Evolutionary conservation across 2,797 vertebrate genomes (phyloP), one percentile per base, ranked within the genome.

Genomic region (Diceros bicornis): DNA sequence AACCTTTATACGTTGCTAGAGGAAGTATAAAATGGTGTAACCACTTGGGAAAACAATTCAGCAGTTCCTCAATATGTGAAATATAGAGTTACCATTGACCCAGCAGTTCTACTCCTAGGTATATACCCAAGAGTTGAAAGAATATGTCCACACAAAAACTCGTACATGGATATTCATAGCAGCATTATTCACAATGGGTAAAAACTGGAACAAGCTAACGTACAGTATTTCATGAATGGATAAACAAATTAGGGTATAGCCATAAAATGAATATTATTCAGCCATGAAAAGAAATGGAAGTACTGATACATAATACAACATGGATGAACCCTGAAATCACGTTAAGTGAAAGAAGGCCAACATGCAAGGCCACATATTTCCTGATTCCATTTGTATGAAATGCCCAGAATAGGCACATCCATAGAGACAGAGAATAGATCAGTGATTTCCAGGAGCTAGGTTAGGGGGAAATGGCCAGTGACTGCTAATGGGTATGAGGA

Each of bases 181-280:
- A 72, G 27, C 25, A 20, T 59, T 84, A 68, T 68, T 77, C 52
- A 68, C 20, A 59, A 41, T 41, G n/a, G 17, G 4, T 25, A 55
- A 82, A 72, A 74, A 64, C 11, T 89, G 9, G 47, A 85, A 90
- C 29, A 93, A 93, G 29, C 5, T 34, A 77, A 62, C 25, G 4
- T 29, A 6, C 6, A 27, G 34, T 11, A 71, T 52, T 13, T 88
- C 34, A 78, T 59, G 5, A 83, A 20, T 77, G 9, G 13, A 29
- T 83, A 59, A 71, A 41, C n/a, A 66, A 34, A 11, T 9, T 21
- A 11, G n/a, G 1, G 3, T 23, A 32, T 79, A 44, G 25, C 6
- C 55, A 59, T 61, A 55, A n/a, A 68, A 64, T 34, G 9, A 59
- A 32, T 66, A 74, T 23, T 66, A 41, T 29, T 91, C 29, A 69